These are phyloP conservation scores for Catharus ustulatus DNA, from an alignment of 2,797 vertebrate genomes.

Conservation along the genomic window DNA sequence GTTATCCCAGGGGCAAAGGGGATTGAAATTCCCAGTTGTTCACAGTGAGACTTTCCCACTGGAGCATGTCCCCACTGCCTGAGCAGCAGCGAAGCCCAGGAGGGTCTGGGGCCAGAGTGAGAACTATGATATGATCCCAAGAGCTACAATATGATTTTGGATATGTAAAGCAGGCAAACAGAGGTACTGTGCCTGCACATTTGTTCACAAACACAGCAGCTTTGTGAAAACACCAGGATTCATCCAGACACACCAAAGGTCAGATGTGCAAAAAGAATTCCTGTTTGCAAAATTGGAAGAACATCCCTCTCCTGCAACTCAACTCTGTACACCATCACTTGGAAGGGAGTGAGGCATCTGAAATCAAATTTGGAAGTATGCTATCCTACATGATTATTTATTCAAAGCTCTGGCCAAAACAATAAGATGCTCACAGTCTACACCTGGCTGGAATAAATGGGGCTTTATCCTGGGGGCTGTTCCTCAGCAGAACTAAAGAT, in stretches of 20 bases:
- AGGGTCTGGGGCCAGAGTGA: background rate
- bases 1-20: background rate
- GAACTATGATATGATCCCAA: accelerated
- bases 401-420: background rate
- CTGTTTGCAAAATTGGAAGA: background rate
- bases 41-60: background rate
- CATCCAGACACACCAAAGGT: background rate
- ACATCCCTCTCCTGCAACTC: background rate
- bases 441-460: background rate
- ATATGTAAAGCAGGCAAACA: background rate
- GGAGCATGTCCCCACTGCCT: background rate
- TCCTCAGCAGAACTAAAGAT: background rate
- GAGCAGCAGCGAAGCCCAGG: background rate
- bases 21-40: background rate
- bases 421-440: background rate
- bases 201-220: background rate
- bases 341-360: background rate
- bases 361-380: background rate
- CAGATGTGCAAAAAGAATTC: background rate
- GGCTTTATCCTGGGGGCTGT: background rate
- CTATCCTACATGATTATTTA: background rate
- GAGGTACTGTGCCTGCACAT: background rate
- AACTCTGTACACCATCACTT: background rate
- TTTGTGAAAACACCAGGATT: background rate
- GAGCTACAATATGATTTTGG: background rate